A percentile compares a stretch with the other conserved stretches of the same genome.
Conservation (phyloP, 2,888 invertebrate species). For the Drepanosiphum platanoidis region DNA sequence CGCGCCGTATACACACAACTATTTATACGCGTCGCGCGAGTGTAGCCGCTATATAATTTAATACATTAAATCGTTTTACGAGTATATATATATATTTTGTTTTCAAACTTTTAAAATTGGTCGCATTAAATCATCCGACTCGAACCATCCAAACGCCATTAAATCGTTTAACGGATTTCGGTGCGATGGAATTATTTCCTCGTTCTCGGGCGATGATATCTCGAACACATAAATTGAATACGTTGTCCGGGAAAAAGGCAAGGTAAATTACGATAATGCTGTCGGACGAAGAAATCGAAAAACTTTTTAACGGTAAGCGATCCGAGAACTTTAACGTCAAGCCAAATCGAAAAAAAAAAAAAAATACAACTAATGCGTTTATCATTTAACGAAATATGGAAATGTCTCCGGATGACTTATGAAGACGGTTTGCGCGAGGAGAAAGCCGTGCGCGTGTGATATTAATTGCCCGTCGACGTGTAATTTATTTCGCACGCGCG, state of each 20-base stretch:
- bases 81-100: slow-evolving; percentile 24
- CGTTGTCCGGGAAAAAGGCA: slow-evolving; percentile 17
- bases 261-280: slow-evolving; percentile 53
- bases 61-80: no score
- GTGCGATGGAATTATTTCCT: slow-evolving; percentile 40
- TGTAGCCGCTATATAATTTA: no score
- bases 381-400: slow-evolving; percentile 37
- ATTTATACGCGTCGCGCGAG: no score
- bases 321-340: slow-evolving; percentile 3
- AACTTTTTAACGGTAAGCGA: slow-evolving; percentile 46
- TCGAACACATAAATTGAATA: slow-evolving; percentile 54
- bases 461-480: neutral
- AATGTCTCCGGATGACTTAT: neutral
- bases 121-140: slow-evolving; percentile 44
- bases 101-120: slow-evolving; percentile 42
- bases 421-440: neutral
- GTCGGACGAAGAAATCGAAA: slow-evolving; percentile 51
- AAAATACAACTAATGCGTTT: slow-evolving; percentile 17
- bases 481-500: no score
- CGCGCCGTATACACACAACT: no score
- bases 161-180: slow-evolving; percentile 51
- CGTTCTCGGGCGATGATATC: slow-evolving; percentile 55
- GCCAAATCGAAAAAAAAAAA: slow-evolving; percentile 28
- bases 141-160: slow-evolving; percentile 23
- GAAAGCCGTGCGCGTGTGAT: neutral